Base-by-base conservation (phyloP, 2,888 invertebrate genomes). In the Drosophila phalerata region DNA sequence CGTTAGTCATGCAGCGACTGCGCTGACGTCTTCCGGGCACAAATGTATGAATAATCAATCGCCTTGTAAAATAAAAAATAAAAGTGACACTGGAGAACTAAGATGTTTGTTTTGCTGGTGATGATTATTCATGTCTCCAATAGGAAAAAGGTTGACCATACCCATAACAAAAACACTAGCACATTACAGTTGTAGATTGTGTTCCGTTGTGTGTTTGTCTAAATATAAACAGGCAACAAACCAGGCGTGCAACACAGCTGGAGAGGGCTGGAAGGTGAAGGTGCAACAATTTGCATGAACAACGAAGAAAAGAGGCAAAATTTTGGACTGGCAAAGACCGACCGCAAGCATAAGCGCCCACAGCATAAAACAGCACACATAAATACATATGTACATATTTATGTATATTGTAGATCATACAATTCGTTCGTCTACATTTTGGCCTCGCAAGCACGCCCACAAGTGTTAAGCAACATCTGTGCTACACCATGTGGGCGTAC, bases 401-500 rank as follows among this genome's bases (percentile, higher is more conserved):
- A n/a, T 13, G 47, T 19, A 34, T 15, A 25, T 25, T 49, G 55
- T 57, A 49, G 45, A 61, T 49, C 48, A 61, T 53, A 43, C 37
- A 40, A 40, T 53, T 43, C 37, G 28, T 40, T 37, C n/a, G 37
- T 34, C 25, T 25, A 56, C 38, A 47, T 65, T 51, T 68, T 69
- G 65, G 69, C 79, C 75, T 79, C 79, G 76, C 57, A 57, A 40
- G 56, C 63, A 73, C 74, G 75, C 82, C 82, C 64, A 78, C 70
- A 64, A 56, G 47, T 49, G 40, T 53, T 34, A 60, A 69, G 40
- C 66, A 80, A 69, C 81, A 73, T 79, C 83, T 82, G 72, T 56
- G 79, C 75, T 61, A 81, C 67, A 81, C 61, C 78, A 68, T 73
- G 79, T 79, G 79, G 79, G 79, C 76, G 79, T 82, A 79, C 79